A percentile compares a stretch with the other conserved stretches of the same genome.
phyloP scores from a whole-genome alignment of 2,888 invertebrate genomes.

The Synergus japonicus region DNA sequence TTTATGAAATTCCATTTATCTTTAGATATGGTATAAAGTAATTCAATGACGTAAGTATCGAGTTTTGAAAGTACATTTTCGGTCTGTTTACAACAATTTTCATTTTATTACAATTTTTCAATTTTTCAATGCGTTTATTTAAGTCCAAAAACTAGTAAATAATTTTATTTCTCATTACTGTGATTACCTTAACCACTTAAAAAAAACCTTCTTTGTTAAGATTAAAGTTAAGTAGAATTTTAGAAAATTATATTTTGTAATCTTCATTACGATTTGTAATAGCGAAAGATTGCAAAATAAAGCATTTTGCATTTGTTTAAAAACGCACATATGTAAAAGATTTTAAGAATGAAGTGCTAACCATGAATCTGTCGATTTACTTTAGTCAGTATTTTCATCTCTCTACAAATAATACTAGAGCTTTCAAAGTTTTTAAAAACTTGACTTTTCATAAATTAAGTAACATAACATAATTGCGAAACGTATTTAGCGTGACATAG shows the following conservation, averaged over 20 bases:
- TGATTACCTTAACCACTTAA: not conserved
- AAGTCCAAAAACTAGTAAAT: not conserved
- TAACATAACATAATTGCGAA: not conserved
- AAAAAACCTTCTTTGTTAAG: not conserved
- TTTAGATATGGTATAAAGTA: not conserved
- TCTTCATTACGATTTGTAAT: not conserved
- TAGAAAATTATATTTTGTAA: not conserved
- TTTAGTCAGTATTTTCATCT: constrained; percentile 1
- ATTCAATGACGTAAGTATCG: not conserved
- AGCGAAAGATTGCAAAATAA: not conserved
- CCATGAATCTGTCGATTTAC: not conserved
- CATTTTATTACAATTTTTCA: not conserved
- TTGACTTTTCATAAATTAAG: not conserved
- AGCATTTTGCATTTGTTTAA: constrained; percentile 28
- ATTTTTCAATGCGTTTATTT: not conserved
- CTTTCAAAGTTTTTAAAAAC: not conserved
- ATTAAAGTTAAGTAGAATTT: not conserved
- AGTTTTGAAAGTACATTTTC: not conserved
- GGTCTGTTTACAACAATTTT: not conserved
- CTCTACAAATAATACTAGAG: constrained; percentile 2
- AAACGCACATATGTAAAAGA: not conserved
- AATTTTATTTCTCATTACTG: not conserved
- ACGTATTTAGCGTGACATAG: constrained; percentile 1
- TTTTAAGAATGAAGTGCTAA: not conserved
- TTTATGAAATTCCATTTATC: not conserved